phyloP scores from a whole-genome alignment of 2,113 vertebrate species.

The Pteropus alecto region DNA sequence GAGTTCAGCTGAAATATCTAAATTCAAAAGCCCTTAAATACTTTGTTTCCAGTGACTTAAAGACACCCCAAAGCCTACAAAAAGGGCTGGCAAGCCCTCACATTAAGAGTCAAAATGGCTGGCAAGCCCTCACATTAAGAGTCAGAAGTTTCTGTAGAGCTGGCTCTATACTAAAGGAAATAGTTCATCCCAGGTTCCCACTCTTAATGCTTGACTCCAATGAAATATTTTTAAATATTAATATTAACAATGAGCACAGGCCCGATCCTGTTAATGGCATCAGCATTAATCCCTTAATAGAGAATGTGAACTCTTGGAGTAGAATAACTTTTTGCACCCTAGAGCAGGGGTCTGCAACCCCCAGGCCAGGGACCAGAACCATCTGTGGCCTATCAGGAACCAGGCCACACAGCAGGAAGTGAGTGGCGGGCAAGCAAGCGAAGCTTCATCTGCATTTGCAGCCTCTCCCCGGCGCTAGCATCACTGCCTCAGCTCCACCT shows the following conservation, averaged over 20 bases:
- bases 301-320: constrained; percentile 8
- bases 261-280: neutral
- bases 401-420: no score
- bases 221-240: constrained; percentile 57
- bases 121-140: neutral
- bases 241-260: constrained; percentile 40
- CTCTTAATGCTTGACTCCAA: neutral
- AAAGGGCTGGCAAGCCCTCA: neutral
- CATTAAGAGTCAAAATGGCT: neutral
- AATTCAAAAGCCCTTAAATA: neutral
- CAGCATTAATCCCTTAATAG: neutral
- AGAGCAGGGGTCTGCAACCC: neutral
- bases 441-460: no score
- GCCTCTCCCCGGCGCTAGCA: no score
- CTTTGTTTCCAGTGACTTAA: neutral
- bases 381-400: no score
- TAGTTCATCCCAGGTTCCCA: neutral
- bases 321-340: neutral
- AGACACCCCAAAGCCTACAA: neutral
- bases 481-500: no score
- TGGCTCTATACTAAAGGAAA: neutral
- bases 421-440: no score
- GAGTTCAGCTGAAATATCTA: constrained; percentile 16
- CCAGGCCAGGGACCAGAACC: no score
- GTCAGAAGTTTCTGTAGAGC: neutral